Percentiles rank a stretch among this genome's conserved stretches.
Conservation (phyloP, 2,113 vertebrate species). For the Xyrauchen texanus region DNA sequence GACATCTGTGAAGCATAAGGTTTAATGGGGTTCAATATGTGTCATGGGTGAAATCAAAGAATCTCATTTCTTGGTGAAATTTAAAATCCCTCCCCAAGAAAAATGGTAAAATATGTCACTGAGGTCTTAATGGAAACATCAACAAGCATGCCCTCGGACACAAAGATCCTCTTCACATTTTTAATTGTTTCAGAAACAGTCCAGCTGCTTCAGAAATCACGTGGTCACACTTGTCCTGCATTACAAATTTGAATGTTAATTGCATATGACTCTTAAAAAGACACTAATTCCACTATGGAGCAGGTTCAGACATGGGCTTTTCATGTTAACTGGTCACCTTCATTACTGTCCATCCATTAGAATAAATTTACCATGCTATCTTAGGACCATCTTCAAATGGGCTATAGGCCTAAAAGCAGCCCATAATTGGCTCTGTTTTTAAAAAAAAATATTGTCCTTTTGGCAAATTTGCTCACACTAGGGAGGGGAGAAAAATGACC, state of each 20-base stretch:
- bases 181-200: slow-evolving; percentile 61
- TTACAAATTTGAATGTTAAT: slow-evolving; percentile 70
- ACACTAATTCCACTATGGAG: slow-evolving; percentile 42
- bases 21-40: slow-evolving; percentile 44
- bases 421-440: too few species aligned
- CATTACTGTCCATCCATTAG: slow-evolving; percentile 37
- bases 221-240: slow-evolving; percentile 45
- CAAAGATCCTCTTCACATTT: slow-evolving; percentile 52
- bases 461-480: slow-evolving; percentile 64
- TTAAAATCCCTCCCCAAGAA: slow-evolving; percentile 59
- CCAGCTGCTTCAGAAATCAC: slow-evolving; percentile 57
- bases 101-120: slow-evolving; percentile 49
- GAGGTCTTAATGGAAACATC: slow-evolving; percentile 48
- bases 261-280: slow-evolving; percentile 60
- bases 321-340: slow-evolving; percentile 50
- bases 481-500: slow-evolving; percentile 19
- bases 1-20: slow-evolving; percentile 26
- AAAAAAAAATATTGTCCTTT: slow-evolving; percentile 54
- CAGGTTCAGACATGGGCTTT: slow-evolving; percentile 38
- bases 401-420: too few species aligned
- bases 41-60: slow-evolving; percentile 39
- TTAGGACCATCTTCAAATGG: slow-evolving; percentile 48
- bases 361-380: slow-evolving; percentile 61
- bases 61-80: slow-evolving; percentile 62
- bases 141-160: slow-evolving; percentile 49